Percentiles rank a stretch among this genome's conserved stretches.
phyloP scores from a whole-genome alignment of 2,113 vertebrate species.

The Suricata suricatta region DNA sequence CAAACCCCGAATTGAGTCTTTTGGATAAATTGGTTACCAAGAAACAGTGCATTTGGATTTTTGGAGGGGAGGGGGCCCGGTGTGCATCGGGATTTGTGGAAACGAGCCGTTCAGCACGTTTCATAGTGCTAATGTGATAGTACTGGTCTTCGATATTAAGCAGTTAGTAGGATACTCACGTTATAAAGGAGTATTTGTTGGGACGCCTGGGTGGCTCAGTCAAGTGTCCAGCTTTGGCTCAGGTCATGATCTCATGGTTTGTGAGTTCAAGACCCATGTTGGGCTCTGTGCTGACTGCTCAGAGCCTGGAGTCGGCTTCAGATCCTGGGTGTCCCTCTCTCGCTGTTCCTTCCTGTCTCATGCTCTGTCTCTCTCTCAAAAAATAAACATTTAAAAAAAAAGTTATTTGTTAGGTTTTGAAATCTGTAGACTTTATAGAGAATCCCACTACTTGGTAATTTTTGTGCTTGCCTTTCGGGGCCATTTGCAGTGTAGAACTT shows the following conservation, averaged over 20 bases:
- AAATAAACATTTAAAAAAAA: too few relatives aligned
- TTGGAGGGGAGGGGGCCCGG: too few relatives aligned
- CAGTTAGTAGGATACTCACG: neutral
- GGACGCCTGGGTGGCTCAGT: too few relatives aligned
- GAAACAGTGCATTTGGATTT: neutral
- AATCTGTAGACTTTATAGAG: neutral
- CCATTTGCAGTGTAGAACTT: neutral
- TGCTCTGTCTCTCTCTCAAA: too few relatives aligned
- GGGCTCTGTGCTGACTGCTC: too few relatives aligned
- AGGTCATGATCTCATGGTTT: too few relatives aligned
- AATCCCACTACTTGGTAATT: neutral
- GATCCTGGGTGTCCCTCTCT: too few relatives aligned
- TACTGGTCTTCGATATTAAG: conserved; percentile 12
- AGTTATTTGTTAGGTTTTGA: neutral
- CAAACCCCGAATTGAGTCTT: neutral
- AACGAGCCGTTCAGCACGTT: neutral
- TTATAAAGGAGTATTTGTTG: neutral
- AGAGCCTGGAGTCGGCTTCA: too few relatives aligned
- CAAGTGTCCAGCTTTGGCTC: too few relatives aligned
- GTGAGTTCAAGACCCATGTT: too few relatives aligned
- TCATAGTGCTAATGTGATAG: neutral
- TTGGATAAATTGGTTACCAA: neutral
- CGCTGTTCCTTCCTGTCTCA: too few relatives aligned
- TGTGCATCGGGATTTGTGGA: neutral
- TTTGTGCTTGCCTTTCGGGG: neutral